Evolutionary conservation across 2,797 vertebrate genomes (phyloP), one percentile per base, ranked within the genome.

Genomic region (Meriones psammophilus): DNA sequence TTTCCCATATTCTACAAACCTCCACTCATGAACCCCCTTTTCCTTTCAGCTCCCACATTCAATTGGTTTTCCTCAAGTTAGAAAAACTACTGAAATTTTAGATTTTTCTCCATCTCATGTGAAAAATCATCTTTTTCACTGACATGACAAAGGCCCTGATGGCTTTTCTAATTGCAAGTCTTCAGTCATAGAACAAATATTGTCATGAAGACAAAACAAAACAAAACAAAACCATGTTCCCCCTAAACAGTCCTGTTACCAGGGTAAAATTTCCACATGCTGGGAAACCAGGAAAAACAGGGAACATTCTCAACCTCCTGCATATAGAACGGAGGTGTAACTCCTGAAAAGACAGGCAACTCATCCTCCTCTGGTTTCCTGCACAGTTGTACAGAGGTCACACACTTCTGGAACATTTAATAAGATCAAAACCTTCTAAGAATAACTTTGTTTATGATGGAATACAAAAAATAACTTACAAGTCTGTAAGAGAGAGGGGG

Each of bases 11-110:
- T 77, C 14, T 17, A 22, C 22, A 73, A n/a, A 0, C 10, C 58
- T 71, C 22, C 42, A 50, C 1, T n/a, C 28, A 36, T 0, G 3
- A 12, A 7, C 2, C 2, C 50, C 5, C 5, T 0, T 74, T 1
- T 64, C 15, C 10, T 79, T 66, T 26, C 24, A 62, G 12, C 46
- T 62, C 15, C 33, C 17, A 77, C 5, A 10, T 10, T 71, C 33
- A 66, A 28, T 3, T 50, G 3, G 73, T 56, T 91, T 42, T 33
- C 0, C 7, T 64, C 22, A 46, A 76, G 14, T 30, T 14, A 4
- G 4, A 0, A 5, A 73, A 9, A 1, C 0, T 18, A 22, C 5
- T 42, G 28, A 5, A 2, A 39, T 58, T 76, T 81, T 42, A 78
- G 2, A n/a, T 60, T 77, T 87, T 3, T 3, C 13, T 60, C 5